phyloP scores from a whole-genome alignment of 2,888 invertebrate genomes.

The Yponomeuta malinellus region DNA sequence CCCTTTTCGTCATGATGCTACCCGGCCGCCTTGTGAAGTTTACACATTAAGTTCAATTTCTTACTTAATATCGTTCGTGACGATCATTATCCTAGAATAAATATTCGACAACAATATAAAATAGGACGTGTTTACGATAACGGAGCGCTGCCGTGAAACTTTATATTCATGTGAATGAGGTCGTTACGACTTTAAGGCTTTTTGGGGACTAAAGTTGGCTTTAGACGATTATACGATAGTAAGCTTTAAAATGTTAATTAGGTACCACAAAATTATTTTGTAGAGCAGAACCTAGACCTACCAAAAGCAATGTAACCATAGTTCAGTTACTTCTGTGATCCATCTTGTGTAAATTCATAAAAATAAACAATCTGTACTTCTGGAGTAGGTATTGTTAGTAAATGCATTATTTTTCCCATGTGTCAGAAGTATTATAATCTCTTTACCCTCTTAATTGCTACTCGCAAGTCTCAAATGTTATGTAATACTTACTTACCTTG shows the following conservation, averaged over 20 bases:
- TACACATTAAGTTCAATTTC: not conserved
- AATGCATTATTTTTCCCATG: no score
- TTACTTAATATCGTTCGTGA: not conserved
- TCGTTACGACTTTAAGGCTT: not conserved
- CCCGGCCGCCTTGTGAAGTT: not conserved
- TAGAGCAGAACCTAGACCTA: no score
- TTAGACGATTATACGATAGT: not conserved
- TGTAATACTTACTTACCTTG: no score
- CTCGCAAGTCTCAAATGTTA: no score
- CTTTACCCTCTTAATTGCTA: no score
- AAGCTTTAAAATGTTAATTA: not conserved
- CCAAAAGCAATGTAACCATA: no score
- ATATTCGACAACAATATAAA: constrained; percentile 13
- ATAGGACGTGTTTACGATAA: constrained; percentile 14
- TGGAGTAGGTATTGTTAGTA: no score
- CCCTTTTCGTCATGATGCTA: constrained; percentile 27
- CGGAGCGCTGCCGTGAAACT: constrained; percentile 7
- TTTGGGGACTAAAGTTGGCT: not conserved
- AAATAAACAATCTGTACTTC: no score
- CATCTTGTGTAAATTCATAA: no score
- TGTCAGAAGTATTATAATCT: no score
- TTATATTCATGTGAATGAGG: constrained; percentile 26
- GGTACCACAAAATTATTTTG: not conserved
- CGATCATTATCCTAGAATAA: constrained; percentile 11
- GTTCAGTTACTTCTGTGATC: no score